Evolutionary conservation across 2,888 invertebrate species (phyloP), one percentile per base, ranked within the genome.

Genomic region (Bombylius discolor): DNA sequence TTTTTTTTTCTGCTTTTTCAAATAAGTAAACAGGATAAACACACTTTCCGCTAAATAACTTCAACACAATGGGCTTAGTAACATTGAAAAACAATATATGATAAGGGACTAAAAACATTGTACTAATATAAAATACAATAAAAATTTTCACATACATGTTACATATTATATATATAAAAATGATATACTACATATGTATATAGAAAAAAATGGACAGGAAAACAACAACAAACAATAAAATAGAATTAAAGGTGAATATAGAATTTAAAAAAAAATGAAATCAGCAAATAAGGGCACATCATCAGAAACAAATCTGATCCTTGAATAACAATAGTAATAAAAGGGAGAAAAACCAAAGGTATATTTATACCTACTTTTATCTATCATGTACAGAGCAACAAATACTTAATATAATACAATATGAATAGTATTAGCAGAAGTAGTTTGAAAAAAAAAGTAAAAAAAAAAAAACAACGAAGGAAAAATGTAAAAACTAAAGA

Each of bases 301-400:
- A 54, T 50, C 56, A 59, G 57, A 57, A 59, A 59, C 57, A 59
- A 57, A 59, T 59, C 59, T 59, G 59, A 59, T 59, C 59, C 57
- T 59, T 51, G 56, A 56, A 57, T 53, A 57, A 57, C 53, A 57
- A 59, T 47, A 55, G 55, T 14, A 45, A 45, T 34, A 23, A 33
- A 32, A 45, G 14, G n/a, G 31, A 55, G 47, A 49, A 46, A 55
- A 42, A 44, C 45, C 39, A 23, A 49, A 55, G 54, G 54, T 47
- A 50, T 34, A 47, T 12, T 9, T 23, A 45, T 23, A 23, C 23
- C 23, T 23, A 23, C 23, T 23, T 23, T 23, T 23, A 23, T 23
- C 23, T 23, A 23, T 23, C 23, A 23, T 23, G 23, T 23, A 23
- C 23, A 23, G 23, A 23, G 23, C 23, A 23, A 23, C 23, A 23